A percentile compares a stretch with the other conserved stretches of the same genome.
Conservation (phyloP, 2,113 vertebrate species). For the Cryptomyrus ogoouensis region DNA sequence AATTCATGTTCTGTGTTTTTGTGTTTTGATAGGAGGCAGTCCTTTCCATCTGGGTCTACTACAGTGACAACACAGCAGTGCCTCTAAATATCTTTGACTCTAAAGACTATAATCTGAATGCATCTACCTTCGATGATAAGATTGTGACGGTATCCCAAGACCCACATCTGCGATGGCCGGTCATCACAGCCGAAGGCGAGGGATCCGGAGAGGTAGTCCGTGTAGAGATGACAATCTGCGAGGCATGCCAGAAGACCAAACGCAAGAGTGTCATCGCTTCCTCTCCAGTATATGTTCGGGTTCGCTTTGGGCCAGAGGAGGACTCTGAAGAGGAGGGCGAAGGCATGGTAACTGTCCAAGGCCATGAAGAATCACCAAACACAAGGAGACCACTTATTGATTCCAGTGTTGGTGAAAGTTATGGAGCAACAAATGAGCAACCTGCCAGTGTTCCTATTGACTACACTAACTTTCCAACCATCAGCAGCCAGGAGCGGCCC, state of each 20-base stretch:
- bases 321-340: slow-evolving; percentile 71
- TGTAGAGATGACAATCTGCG: slow-evolving; percentile 82
- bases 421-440: slow-evolving; percentile 62
- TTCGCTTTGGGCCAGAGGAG: slow-evolving; percentile 76
- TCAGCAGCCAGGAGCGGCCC: slow-evolving; percentile 67
- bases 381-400: slow-evolving; percentile 66
- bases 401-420: slow-evolving; percentile 49
- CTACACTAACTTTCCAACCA: slow-evolving; percentile 76
- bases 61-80: slow-evolving; percentile 84
- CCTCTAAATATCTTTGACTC: slow-evolving; percentile 84
- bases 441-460: slow-evolving; percentile 68
- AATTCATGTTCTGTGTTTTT: slow-evolving; percentile 18
- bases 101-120: slow-evolving; percentile 89
- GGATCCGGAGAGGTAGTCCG: slow-evolving; percentile 74
- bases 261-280: slow-evolving; percentile 86
- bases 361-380: slow-evolving; percentile 49
- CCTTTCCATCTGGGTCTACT: slow-evolving; percentile 88
- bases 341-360: slow-evolving; percentile 46
- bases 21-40: slow-evolving; percentile 75
- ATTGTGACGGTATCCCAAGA: slow-evolving; percentile 80
- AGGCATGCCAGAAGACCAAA: slow-evolving; percentile 94
- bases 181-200: slow-evolving; percentile 81
- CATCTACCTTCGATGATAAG: slow-evolving; percentile 76
- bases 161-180: slow-evolving; percentile 70
- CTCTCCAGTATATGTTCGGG: slow-evolving; percentile 69